These are phyloP conservation scores for Mungos mungo DNA, from an alignment of 2,113 vertebrate species.

Conservation along the genomic window DNA sequence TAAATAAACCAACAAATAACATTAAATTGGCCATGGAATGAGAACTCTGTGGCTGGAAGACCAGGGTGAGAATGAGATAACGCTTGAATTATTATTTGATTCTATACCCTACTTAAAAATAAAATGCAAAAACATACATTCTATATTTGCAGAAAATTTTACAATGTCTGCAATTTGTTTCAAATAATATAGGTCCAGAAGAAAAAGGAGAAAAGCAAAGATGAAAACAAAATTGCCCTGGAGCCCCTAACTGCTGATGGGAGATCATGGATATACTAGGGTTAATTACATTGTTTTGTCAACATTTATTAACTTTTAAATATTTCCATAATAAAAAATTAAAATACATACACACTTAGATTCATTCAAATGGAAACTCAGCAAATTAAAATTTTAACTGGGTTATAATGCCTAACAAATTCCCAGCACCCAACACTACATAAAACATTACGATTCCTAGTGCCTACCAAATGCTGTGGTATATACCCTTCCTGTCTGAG, in stretches of 20 bases:
- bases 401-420: background rate
- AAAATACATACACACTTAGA: background rate
- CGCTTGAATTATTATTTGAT: background rate
- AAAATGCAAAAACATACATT: background rate
- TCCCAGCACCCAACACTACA: background rate
- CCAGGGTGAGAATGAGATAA: background rate
- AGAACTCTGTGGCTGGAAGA: background rate
- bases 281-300: background rate
- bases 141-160: background rate
- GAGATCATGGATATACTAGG: background rate
- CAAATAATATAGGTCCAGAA: background rate
- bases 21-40: background rate
- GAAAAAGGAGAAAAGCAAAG: background rate
- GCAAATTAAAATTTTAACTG: background rate
- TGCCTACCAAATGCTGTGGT: background rate
- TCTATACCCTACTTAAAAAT: constrained; percentile 34
- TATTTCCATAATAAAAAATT: constrained; percentile 10
- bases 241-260: background rate
- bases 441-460: background rate
- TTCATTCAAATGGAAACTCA: constrained; percentile 34
- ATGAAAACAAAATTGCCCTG: background rate
- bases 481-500: background rate
- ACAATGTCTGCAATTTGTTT: background rate
- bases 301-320: constrained; percentile 19
- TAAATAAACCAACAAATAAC: no score